Evolutionary conservation across 2,113 vertebrate genomes (phyloP), one percentile per base, ranked within the genome.

Genomic region (Misgurnus anguillicaudatus): DNA sequence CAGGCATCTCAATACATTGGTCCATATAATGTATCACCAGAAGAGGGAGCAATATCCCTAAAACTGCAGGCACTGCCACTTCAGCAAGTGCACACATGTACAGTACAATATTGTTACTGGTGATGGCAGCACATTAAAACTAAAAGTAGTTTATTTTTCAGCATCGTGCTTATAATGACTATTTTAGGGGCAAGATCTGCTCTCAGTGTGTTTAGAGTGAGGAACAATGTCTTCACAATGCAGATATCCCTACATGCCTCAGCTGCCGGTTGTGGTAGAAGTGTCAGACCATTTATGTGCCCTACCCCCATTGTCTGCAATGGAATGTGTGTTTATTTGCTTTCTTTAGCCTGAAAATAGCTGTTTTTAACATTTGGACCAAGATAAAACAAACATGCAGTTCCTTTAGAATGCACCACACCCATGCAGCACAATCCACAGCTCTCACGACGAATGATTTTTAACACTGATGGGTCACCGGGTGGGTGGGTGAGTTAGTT

Each of bases 401-500:
- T 89, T 89, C 87, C 85, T 89, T 83, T 39, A 76, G 62, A 4
- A 58, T 60, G 77, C 63, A 83, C 87, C 87, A 87, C 87, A 85
- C 89, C 89, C 88, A 88, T 83, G 60, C 81, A 84, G 81, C 82
- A 87, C 89, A 88, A 87, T 90, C 87, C 90, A 84, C 76, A 86
- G 80, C 63, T 79, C 87, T 90, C 24, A 31, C 24, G 78, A 86
- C 86, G 91, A 91, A 89, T 90, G 83, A 88, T 88, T 84, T 80
- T 81, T 89, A 86, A 88, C 83, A 74, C 82, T 81, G 85, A 90
- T 87, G 87, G 88, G 87, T 89, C 87, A 86, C 81, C 58, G 77
- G 87, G 87, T 85, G 74, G 88, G 87, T 90, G 77, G 87, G 87
- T 85, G 74, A 89, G 87, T 90, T 90, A 90, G 91, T 92, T 92